Evolutionary conservation across 2,797 vertebrate species (phyloP), one percentile per base, ranked within the genome.

Genomic region (Hozukius guyotensis): DNA sequence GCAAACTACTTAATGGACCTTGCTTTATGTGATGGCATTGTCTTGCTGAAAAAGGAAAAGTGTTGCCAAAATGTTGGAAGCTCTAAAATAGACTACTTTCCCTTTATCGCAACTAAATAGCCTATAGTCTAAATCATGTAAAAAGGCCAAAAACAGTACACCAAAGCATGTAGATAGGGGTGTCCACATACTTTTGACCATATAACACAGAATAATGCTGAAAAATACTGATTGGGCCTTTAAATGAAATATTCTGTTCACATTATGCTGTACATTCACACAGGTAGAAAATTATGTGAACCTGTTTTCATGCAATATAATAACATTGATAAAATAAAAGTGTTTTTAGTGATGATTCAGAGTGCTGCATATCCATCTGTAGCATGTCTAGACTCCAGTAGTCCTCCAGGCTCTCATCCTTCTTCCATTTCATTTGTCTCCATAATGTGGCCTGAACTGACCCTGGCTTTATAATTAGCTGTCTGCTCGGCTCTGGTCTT

Each of bases 401-500:
- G 29, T 49, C 59, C 63, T 70, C 18, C 31, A 63, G 63, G 24
- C 63, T 34, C 42, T 62, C 20, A 72, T 65, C n/a, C 67, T 74
- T 55, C 63, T 65, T 62, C 36, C 59, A 18, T 85, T 84, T 74
- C 36, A 74, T 83, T 80, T 83, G 75, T 82, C 67, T 84, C 34
- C 14, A 74, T 77, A 66, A 70, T 77, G 67, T 36, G 55, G 63
- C 64, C 74, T 84, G 73, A 72, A 66, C 52, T 89, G 80, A 86
- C 67, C 80, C 64, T 9, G 38, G 53, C 36, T 84, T 81, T 71
- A 84, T 88, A 89, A 89, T 86, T 83, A 89, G 60, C 65, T 80
- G 64, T 36, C 63, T 64, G 46, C 72, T 78, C 5, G 14, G 18
- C 22, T 78, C 70, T 24, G 71, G 36, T 84, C 80, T 76, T 79